phyloP scores from a whole-genome alignment of 2,113 vertebrate genomes.

The Neofelis nebulosa region DNA sequence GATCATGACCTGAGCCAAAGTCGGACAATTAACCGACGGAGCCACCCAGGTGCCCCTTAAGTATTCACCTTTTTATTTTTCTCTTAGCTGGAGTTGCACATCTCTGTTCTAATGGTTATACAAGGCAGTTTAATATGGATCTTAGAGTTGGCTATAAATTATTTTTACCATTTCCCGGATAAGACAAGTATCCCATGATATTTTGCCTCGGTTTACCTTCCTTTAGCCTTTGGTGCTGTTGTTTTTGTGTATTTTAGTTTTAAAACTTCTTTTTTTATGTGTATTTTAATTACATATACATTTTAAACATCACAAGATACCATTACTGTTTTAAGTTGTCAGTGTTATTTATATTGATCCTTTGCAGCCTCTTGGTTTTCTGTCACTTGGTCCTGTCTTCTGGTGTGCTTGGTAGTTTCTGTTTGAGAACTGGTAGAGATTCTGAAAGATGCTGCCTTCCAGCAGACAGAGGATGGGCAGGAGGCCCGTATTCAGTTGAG shows the following conservation, averaged over 20 bases:
- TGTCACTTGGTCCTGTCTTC: neutral
- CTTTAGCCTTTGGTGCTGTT: neutral
- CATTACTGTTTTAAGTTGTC: neutral
- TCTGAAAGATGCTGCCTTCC: neutral
- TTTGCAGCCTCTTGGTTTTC: neutral
- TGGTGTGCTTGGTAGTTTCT: neutral
- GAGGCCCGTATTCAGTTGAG: neutral
- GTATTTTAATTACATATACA: neutral
- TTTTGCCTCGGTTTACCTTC: neutral
- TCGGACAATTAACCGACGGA: too few species aligned
- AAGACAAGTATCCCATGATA: too few species aligned
- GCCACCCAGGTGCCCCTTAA: neutral
- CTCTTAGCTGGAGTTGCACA: neutral
- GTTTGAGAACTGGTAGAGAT: accelerated
- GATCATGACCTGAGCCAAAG: too few species aligned
- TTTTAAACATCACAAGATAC: accelerated
- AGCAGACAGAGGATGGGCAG: neutral
- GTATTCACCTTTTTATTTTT: neutral
- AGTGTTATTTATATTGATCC: neutral
- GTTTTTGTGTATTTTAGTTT: neutral
- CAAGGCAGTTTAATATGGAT: neutral
- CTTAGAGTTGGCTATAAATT: neutral
- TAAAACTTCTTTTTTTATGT: neutral
- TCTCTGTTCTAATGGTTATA: neutral
- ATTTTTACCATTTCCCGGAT: neutral